Percentiles rank a stretch among this genome's conserved stretches.
Conservation (phyloP, 2,888 invertebrate genomes). For the Calameuta idolon region DNA sequence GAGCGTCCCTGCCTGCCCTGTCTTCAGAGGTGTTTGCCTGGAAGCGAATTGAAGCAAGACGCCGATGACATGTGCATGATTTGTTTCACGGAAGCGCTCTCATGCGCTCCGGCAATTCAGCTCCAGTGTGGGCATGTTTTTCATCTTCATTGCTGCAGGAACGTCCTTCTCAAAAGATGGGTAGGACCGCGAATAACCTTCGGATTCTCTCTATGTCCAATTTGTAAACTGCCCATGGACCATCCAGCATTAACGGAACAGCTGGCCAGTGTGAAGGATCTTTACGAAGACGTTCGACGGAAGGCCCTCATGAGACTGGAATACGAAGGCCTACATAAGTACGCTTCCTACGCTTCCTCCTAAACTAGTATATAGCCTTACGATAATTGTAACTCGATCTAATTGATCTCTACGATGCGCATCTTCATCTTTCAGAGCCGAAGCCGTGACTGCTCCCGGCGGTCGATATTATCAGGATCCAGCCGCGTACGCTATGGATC, state of each 20-base stretch:
- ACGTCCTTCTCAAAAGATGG: conserved; percentile 89
- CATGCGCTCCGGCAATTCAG: conserved; percentile 94
- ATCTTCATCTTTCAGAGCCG: conserved; percentile 65
- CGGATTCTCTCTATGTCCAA: conserved; percentile 95
- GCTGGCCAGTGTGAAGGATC: conserved; percentile 81
- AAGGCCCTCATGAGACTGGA: conserved; percentile 96
- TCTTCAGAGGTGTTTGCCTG: conserved; percentile 81
- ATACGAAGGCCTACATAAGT: conserved; percentile 90
- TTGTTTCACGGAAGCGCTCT: conserved; percentile 96
- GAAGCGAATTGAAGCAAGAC: conserved; percentile 83
- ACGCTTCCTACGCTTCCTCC: conserved; percentile 24
- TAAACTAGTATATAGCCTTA: not conserved
- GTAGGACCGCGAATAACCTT: conserved; percentile 96
- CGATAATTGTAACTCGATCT: too few species aligned
- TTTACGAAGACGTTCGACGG: conserved; percentile 90
- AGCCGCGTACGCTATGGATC: conserved; percentile 92
- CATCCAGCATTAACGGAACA: conserved; percentile 85
- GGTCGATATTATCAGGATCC: conserved; percentile 83
- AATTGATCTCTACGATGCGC: too few species aligned
- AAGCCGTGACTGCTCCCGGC: conserved; percentile 75
- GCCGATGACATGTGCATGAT: conserved; percentile 99
- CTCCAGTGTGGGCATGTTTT: conserved; percentile 96
- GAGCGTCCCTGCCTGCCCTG: conserved; percentile 91
- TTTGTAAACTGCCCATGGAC: conserved; percentile 93
- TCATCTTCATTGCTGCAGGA: conserved; percentile 91